phyloP scores from a whole-genome alignment of 2,888 invertebrate genomes.

The Antitype chi region DNA sequence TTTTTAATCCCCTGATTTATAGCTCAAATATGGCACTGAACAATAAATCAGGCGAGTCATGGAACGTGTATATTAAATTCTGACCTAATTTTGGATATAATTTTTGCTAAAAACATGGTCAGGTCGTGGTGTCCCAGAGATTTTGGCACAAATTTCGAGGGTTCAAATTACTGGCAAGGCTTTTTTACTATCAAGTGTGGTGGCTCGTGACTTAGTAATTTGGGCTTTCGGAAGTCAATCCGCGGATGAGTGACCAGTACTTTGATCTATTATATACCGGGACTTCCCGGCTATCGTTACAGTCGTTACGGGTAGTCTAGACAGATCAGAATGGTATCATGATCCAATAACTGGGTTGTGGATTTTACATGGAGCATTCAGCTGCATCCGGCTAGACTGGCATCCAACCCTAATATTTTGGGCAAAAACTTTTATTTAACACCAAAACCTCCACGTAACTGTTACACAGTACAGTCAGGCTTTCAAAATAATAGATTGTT shows the following conservation, averaged over 20 bases:
- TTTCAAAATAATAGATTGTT: slow-evolving; percentile 4
- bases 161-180: not conserved
- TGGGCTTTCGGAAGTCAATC: not conserved
- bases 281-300: too few species aligned
- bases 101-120: slow-evolving; percentile 16
- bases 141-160: not conserved
- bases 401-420: too few species aligned
- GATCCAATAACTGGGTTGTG: too few species aligned
- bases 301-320: not conserved
- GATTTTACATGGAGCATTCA: not conserved
- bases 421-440: not conserved
- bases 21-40: slow-evolving; percentile 42
- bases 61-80: slow-evolving; percentile 56
- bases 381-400: not conserved
- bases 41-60: slow-evolving; percentile 49
- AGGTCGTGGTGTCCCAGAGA: not conserved
- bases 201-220: not conserved
- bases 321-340: not conserved
- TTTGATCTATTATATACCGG: not conserved
- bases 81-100: slow-evolving; percentile 50
- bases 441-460: not conserved
- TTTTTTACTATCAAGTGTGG: not conserved
- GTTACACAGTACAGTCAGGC: not conserved
- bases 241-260: not conserved
- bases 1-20: slow-evolving; percentile 61